These are phyloP conservation scores for Druon quercuslanigerum DNA, from an alignment of 1,140 invertebrate genomes.

Conservation along the genomic window DNA sequence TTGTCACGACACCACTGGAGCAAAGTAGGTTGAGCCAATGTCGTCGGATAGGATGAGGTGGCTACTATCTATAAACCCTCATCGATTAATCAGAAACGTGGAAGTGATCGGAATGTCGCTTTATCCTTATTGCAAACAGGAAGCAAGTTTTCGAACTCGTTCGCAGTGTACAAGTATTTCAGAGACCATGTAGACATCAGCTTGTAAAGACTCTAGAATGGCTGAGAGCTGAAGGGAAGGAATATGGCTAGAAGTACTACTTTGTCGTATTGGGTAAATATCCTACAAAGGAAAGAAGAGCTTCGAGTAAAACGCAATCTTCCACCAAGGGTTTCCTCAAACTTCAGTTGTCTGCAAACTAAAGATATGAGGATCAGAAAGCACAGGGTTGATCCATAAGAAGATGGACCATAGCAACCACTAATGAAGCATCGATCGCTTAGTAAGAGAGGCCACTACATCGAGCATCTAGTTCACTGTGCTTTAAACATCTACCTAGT, in stretches of 20 bases:
- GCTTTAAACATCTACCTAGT: too few relatives aligned
- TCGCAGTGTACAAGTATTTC: not conserved
- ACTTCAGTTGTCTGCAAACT: not conserved
- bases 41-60: not conserved
- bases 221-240: not conserved
- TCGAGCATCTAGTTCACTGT: too few relatives aligned
- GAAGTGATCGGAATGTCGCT: not conserved
- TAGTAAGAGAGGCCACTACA: not conserved
- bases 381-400: not conserved
- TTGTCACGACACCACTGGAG: not conserved
- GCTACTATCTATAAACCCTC: not conserved
- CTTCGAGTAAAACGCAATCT: not conserved
- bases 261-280: not conserved
- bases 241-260: not conserved
- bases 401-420: constrained; percentile 1
- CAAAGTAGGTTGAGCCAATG: not conserved
- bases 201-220: not conserved
- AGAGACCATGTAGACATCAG: not conserved
- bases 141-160: too few relatives aligned
- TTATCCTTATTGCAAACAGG: not conserved
- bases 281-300: not conserved
- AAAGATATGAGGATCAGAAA: not conserved
- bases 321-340: not conserved
- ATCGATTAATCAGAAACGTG: not conserved
- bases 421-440: not conserved